phyloP scores from a whole-genome alignment of 1,140 invertebrate species.

The Eumeta japonica region DNA sequence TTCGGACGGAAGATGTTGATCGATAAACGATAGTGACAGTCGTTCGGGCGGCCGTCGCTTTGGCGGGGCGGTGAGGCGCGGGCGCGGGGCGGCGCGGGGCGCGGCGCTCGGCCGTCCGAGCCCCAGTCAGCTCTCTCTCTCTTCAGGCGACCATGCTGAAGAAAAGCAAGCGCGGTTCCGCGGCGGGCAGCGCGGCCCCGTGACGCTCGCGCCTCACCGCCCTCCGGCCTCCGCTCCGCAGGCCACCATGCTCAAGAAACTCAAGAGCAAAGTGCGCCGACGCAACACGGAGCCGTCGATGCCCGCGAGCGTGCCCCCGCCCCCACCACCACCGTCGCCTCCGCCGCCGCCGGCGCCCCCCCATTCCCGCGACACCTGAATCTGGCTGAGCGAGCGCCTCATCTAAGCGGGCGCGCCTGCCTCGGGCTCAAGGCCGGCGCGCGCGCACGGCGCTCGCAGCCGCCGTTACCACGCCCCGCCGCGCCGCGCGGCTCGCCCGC shows the following conservation, averaged over 20 bases:
- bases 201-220: conserved; percentile 40
- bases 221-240: conserved; percentile 60
- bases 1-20: too few species aligned
- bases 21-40: too few species aligned
- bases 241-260: conserved; percentile 87
- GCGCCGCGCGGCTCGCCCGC: conserved; percentile 49
- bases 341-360: conserved; percentile 28
- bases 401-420: conserved; percentile 65
- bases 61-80: too few species aligned
- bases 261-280: conserved; percentile 92
- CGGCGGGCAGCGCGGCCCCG: conserved; percentile 30
- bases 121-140: conserved; percentile 19
- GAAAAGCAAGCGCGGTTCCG: conserved; percentile 89
- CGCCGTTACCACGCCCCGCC: conserved; percentile 60
- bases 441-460: conserved; percentile 40
- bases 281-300: conserved; percentile 91
- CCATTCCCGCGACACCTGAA: conserved; percentile 51
- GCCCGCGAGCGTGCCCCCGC: conserved; percentile 66
- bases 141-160: conserved; percentile 84
- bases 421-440: conserved; percentile 55
- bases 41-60: too few species aligned
- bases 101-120: conserved; percentile 1
- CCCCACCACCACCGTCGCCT: conserved; percentile 53
- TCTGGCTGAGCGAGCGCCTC: conserved; percentile 66
- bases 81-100: conserved; percentile 16